phyloP scores from a whole-genome alignment of 2,888 invertebrate species.

The Glyphotaelius pellucidus region DNA sequence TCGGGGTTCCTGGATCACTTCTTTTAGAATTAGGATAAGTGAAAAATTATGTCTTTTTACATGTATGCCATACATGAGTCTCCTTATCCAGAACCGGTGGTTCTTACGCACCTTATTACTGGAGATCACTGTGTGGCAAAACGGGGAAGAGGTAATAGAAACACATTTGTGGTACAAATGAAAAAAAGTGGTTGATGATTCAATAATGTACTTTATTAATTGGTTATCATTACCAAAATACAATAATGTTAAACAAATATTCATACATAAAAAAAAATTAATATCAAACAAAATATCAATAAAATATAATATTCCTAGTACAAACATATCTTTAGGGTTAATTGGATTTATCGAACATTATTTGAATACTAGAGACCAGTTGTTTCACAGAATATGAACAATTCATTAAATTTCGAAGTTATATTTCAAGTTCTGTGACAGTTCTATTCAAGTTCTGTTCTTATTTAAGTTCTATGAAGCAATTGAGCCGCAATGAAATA shows the following conservation, averaged over 20 bases:
- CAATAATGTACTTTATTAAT: not conserved
- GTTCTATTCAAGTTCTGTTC: no score
- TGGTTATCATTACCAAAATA: not conserved
- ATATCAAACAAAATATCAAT: not conserved
- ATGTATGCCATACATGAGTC: not conserved
- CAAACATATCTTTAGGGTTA: not conserved
- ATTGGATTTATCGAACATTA: not conserved
- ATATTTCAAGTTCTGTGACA: no score
- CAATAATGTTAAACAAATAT: not conserved
- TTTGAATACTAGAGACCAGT: no score
- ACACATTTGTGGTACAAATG: not conserved
- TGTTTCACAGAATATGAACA: no score
- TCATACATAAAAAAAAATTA: not conserved
- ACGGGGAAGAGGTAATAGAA: not conserved
- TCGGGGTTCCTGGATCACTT: no score
- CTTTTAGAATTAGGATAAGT: no score
- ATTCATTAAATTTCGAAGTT: no score
- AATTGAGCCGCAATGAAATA: no score
- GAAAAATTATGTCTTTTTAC: not conserved
- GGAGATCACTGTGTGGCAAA: no score
- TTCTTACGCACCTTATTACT: not conserved
- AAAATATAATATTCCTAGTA: not conserved
- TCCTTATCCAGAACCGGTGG: no score
- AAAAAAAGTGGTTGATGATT: not conserved
- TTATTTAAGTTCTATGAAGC: no score